Evolutionary conservation across 2,797 vertebrate genomes (phyloP).

Genomic region (Trematomus bernacchii): DNA sequence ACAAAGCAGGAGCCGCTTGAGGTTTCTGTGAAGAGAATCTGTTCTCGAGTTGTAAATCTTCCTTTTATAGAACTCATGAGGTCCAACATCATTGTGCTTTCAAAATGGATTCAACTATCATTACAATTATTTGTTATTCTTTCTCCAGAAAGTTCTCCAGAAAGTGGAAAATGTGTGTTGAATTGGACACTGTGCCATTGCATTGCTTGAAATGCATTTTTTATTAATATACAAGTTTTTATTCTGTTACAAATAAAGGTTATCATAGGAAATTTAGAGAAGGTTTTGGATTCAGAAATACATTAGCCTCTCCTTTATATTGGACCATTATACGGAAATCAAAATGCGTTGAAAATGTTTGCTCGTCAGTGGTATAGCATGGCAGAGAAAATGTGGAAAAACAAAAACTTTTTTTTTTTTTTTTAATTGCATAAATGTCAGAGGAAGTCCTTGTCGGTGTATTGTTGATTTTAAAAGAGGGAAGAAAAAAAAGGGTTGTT

Average conservation of each 20-base stretch:
- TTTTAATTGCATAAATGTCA: constrained; percentile 63
- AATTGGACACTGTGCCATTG: constrained; percentile 63
- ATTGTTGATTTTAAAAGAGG: constrained; percentile 14
- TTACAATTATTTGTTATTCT: constrained; percentile 44
- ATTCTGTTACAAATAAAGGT: constrained; percentile 84
- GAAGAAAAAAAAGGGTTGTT: constrained; percentile 9
- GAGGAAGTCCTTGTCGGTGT: constrained; percentile 55
- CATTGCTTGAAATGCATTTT: constrained; percentile 79
- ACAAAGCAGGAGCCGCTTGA: constrained; percentile 60
- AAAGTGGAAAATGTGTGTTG: constrained; percentile 8
- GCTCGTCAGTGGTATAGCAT: constrained; percentile 88
- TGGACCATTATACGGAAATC: constrained; percentile 79
- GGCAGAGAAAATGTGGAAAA: constrained; percentile 74
- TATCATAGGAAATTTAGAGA: constrained; percentile 79
- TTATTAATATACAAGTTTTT: constrained; percentile 84
- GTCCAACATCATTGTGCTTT: constrained; percentile 53
- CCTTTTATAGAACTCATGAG: constrained; percentile 58
- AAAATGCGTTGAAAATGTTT: constrained; percentile 72
- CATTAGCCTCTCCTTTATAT: constrained; percentile 80
- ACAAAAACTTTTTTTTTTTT: constrained; percentile 47
- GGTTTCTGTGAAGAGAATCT: constrained; percentile 65
- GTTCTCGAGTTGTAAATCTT: constrained; percentile 74
- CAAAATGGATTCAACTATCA: constrained; percentile 50
- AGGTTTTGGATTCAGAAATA: constrained; percentile 75
- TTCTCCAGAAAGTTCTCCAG: constrained; percentile 8